Base-by-base conservation (phyloP, 2,113 vertebrate species). In the Emydura subglobosa region DNA sequence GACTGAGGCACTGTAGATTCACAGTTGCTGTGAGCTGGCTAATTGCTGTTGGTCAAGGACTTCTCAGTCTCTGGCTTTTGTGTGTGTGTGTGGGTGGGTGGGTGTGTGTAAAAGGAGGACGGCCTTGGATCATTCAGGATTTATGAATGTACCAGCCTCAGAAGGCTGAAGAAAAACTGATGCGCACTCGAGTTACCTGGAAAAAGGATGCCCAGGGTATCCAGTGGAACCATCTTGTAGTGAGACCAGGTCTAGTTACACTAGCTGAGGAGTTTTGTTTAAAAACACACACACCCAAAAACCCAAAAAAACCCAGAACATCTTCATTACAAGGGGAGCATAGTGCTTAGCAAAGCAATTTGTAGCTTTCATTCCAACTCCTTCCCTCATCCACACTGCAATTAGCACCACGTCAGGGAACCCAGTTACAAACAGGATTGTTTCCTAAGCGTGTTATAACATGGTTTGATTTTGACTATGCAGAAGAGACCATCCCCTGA, bases 381-480 rank as follows among this genome's bases (percentile, higher is more conserved):
- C 6, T 0, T 3, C 0, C 0, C 17, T 80, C 0, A 1, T 24
- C 34, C n/a, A 17, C 34, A 47, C 72, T 50, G 59, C 53, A 9
- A 1, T 7, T 12, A 24, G 24, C 51, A 3, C 29, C 24, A 6
- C 2, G 6, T 0, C 59, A 2, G 14, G 8, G 39, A 31, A 42
- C 29, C 22, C 2, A 1, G 31, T 5, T 4, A 2, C 1, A 1
- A 5, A 25, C 22, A 49, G 72, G 59, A 10, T 57, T 61, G 65
- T 2, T n/a, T 44, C 78, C 44, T 4, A 5, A 27, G 1, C 1
- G 39, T 68, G 25, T 51, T 39, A 78, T 1, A 50, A 22, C 19
- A 4, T 2, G 4, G 49, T 13, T 39, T 0, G 1, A 42, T 42
- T 25, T 78, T 12, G 4, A 7, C 16, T 6, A 78, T 27, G 79